These are phyloP conservation scores for Muscicapa adusta DNA, from an alignment of 2,113 vertebrate species.

Conservation along the genomic window DNA sequence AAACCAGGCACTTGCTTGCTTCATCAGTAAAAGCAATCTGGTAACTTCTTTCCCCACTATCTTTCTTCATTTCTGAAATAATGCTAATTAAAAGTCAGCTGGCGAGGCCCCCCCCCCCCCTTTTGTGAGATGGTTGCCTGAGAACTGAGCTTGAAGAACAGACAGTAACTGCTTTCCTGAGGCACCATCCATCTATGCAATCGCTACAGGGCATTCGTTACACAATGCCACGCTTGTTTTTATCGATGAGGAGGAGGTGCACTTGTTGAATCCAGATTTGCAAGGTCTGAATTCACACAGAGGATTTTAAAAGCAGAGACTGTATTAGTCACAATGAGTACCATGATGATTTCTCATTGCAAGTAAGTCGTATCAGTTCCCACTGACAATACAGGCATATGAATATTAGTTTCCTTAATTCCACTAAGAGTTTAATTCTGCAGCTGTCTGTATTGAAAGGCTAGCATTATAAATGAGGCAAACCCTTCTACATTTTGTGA, in stretches of 20 bases:
- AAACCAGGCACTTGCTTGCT: not conserved
- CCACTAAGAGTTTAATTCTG: not conserved
- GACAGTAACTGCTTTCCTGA: not conserved
- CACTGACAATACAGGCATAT: not conserved
- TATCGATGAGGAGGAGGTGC: not conserved
- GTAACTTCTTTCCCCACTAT: not conserved
- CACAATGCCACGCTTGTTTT: not conserved
- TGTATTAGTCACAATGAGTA: conserved; percentile 16
- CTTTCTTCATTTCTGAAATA: not conserved
- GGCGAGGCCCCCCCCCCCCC: not conserved
- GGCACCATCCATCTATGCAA: not conserved
- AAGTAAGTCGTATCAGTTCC: conserved; percentile 5
- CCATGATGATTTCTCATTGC: not conserved
- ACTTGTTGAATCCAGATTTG: conserved; percentile 10
- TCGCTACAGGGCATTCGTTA: not conserved
- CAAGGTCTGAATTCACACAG: not conserved
- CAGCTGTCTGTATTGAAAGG: not conserved
- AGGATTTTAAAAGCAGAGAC: conserved; percentile 9
- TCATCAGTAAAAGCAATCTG: not conserved
- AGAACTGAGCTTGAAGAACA: conserved; percentile 8
- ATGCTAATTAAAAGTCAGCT: not conserved
- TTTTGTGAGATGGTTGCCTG: not conserved
- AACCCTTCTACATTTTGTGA: not conserved
- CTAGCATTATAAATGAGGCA: not conserved
- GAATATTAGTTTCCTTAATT: conserved; percentile 14